Base-by-base conservation (phyloP, 2,888 invertebrate species). In the Scrobipalpa atriplicella region DNA sequence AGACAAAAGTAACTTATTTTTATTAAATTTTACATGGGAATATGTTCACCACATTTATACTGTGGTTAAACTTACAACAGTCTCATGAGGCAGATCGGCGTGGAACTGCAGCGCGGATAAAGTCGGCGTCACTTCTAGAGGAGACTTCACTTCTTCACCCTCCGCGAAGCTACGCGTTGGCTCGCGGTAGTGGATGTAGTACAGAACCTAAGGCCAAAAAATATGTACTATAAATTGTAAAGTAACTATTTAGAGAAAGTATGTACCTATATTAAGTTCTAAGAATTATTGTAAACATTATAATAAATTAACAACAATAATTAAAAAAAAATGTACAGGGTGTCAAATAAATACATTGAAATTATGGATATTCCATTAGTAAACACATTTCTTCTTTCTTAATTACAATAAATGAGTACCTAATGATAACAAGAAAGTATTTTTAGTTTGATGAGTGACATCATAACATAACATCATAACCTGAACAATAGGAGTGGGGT, bases 81-180 rank as follows among this genome's bases (percentile, higher is more conserved):
- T 97, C 85, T 97, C 97, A 72, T 97, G 96, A 0, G 97, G 97
- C 75, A 97, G 90, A 80, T 97, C 96, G 56, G 97, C 96, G 78
- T 97, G 97, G 82, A 97, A 97, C 84, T 97, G 97, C 67, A 97
- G 93, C 13, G 97, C 97, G 8, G 97, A 97, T 9, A 98, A 88
- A 0, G 85, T 86, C 0, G 67, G 69, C 0, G 95, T 96, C 7
- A 94, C 86, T 73, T 94, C 94, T n/a, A 91, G 87, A 43, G 93
- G 93, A 60, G 92, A 87, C 76, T 90, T 89, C 65, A 87, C 87
- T 68, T 94, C 94, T 69, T 94, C 94, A 52, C 93, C 94, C 75
- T 95, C 95, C 63, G 96, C 94, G 72, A 95, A 94, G 78, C 95
- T 95, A 72, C 95, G 94, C 2, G 95, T 92, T 29, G 95, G 94